Evolutionary conservation across 2,113 vertebrate species (phyloP), one percentile per base, ranked within the genome.

Genomic region (Bostrychus sinensis): DNA sequence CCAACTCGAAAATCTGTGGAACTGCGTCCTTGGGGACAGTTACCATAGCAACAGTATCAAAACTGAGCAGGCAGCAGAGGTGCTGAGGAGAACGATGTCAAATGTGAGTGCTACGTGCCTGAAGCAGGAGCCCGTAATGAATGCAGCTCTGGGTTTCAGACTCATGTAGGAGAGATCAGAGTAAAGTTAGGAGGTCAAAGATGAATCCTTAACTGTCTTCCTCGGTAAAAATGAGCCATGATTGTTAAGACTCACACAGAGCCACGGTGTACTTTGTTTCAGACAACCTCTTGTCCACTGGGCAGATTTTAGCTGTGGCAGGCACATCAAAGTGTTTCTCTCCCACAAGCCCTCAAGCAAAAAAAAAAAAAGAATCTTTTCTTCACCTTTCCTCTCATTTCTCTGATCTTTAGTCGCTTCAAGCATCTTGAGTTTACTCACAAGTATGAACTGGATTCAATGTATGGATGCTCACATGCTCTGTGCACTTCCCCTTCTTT

Each of bases 21-120:
- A 23, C 75, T 39, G 62, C 70, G 26, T 86, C 81, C 83, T 83
- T 77, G 71, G 82, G 82, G 78, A 85, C 56, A 68, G 86, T 90
- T 90, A 62, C 91, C 75, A 48, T 91, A 88, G 89, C 89, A 91
- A 90, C 89, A 7, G 58, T 51, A 82, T 84, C 80, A 79, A 84
- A 85, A 89, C 72, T 80, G 84, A 80, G 25, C 74, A 83, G 67
- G 58, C 79, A 66, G 67, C 6, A 7, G 65, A 28, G 48, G 51
- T 26, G 54, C 54, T 30, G 62, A 62, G 61, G 63, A 74, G 56
- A 50, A 66, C 16, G 66, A 70, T 78, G 82, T 81, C 71, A 74
- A 77, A 85, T 70, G 67, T 63, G 60, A 86, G 71, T 16, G 19
- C 20, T 42, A 26, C 50, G 53, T 2, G 53, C 72, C 72, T 64